A percentile compares a stretch with the other conserved stretches of the same genome.
phyloP scores from a whole-genome alignment of 2,113 vertebrate species.

The Dromas ardeola region DNA sequence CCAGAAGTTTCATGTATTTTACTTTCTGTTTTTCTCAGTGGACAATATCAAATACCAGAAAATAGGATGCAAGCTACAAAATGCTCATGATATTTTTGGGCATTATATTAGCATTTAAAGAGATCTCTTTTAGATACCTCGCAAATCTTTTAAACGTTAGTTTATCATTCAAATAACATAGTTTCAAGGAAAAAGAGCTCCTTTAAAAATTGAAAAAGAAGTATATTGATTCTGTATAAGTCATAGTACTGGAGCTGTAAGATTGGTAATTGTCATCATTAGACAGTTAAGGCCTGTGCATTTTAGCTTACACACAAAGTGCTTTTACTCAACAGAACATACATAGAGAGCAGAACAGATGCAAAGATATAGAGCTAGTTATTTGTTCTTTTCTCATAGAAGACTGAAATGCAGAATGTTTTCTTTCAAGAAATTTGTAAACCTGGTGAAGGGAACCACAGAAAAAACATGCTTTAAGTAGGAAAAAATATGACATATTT shows the following conservation, averaged over 20 bases:
- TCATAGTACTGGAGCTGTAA: background rate
- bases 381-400: background rate
- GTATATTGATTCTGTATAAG: background rate
- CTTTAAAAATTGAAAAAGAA: background rate
- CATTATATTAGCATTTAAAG: background rate
- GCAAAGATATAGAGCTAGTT: background rate
- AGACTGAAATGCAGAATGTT: background rate
- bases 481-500: background rate
- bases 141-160: background rate
- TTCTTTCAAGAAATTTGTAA: background rate
- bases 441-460: background rate
- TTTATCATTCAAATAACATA: background rate
- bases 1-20: background rate
- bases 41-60: background rate
- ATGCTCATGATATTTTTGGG: background rate
- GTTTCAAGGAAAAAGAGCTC: background rate
- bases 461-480: background rate
- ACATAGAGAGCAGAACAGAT: background rate
- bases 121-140: background rate
- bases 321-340: background rate
- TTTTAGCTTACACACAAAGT: background rate
- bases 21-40: background rate
- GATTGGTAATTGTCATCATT: background rate
- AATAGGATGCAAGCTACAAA: background rate
- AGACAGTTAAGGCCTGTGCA: background rate